A percentile compares a stretch with the other conserved stretches of the same genome.
Evolutionary conservation across 2,888 invertebrate genomes (phyloP).

Genomic region (Calameuta idolon): DNA sequence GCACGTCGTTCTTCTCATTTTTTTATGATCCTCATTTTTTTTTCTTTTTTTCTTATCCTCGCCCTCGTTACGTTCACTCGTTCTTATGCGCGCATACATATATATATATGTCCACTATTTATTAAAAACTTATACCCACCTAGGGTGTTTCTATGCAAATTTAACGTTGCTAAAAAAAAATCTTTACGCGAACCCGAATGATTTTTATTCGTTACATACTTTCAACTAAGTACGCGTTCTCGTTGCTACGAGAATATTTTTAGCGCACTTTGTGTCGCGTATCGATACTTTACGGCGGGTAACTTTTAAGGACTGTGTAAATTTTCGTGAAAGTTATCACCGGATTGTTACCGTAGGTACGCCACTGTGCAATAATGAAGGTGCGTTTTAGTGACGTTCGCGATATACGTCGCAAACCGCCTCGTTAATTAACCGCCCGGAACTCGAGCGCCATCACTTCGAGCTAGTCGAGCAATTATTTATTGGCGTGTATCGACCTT

Average conservation of each 20-base stretch:
- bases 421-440: constrained; percentile 46
- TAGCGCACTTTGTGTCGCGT: not conserved
- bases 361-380: constrained; percentile 38
- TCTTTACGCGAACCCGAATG: not conserved
- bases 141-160: not conserved
- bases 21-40: not conserved
- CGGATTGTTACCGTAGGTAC: constrained; percentile 24
- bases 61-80: constrained; percentile 11
- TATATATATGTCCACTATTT: constrained; percentile 11
- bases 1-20: not conserved
- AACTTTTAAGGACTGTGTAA: not conserved
- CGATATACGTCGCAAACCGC: constrained; percentile 40
- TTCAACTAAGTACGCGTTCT: not conserved
- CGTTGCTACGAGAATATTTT: not conserved
- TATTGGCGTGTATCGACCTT: constrained; percentile 36
- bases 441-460: constrained; percentile 37
- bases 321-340: not conserved
- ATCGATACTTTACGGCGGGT: not conserved
- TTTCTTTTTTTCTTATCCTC: constrained; percentile 27
- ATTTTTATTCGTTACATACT: not conserved
- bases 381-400: constrained; percentile 44
- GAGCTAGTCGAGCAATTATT: constrained; percentile 43
- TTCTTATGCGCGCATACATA: constrained; percentile 5
- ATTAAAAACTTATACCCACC: no score
- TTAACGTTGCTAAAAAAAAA: not conserved